A percentile compares a stretch with the other conserved stretches of the same genome.
Conservation (phyloP, 2,113 vertebrate genomes). For the Oreochromis aureus region DNA sequence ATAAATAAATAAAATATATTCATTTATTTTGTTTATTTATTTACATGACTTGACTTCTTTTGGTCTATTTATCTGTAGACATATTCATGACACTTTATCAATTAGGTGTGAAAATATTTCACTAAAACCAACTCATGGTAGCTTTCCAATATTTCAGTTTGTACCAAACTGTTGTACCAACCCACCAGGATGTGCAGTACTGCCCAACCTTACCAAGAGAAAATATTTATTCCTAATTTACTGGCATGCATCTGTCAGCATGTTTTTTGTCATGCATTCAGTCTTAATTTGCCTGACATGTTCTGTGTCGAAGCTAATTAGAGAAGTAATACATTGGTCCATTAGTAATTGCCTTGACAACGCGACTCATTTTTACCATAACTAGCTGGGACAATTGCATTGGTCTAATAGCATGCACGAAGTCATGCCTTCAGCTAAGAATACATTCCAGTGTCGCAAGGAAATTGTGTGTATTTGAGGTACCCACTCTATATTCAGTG, state of each 20-base stretch:
- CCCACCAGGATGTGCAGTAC: not conserved
- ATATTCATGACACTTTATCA: not conserved
- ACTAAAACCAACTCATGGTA: not conserved
- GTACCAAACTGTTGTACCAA: not conserved
- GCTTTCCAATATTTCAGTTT: not conserved
- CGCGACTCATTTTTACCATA: constrained; percentile 43
- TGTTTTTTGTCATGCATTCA: constrained; percentile 58
- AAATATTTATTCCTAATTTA: constrained; percentile 15
- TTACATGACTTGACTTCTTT: not conserved
- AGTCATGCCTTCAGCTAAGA: not conserved
- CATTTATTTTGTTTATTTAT: not conserved
- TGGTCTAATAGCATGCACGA: not conserved
- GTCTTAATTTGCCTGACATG: constrained; percentile 61
- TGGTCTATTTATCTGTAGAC: not conserved
- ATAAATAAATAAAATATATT: not conserved
- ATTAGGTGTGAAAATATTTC: not conserved
- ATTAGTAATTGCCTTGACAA: constrained; percentile 48
- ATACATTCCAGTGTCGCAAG: not conserved
- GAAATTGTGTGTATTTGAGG: not conserved
- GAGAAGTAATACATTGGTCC: constrained; percentile 39
- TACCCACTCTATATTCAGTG: not conserved
- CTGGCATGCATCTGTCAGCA: constrained; percentile 36
- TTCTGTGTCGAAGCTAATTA: constrained; percentile 62
- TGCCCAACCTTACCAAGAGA: not conserved
- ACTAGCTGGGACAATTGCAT: constrained; percentile 41